Percentiles rank a stretch among this genome's conserved stretches.
These are phyloP conservation scores for Clunio marinus DNA, from an alignment of 2,888 invertebrate genomes.

Conservation along the genomic window DNA sequence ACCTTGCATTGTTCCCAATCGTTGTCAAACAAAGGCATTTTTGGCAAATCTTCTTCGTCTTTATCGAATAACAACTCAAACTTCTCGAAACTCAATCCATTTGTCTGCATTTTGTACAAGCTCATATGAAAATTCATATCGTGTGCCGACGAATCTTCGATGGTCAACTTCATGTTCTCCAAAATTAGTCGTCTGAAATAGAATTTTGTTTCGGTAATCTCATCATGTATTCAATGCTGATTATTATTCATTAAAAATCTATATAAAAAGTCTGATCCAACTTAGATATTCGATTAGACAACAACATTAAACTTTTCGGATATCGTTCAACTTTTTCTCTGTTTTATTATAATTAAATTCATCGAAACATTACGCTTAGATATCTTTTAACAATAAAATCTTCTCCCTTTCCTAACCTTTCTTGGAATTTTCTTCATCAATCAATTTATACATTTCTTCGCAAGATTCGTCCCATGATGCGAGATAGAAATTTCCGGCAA, in stretches of 20 bases:
- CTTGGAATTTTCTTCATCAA: not conserved
- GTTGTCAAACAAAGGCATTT: conserved; percentile 31
- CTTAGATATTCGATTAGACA: no score
- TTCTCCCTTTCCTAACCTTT: no score
- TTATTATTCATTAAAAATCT: no score
- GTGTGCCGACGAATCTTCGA: conserved; percentile 16
- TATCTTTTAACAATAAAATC: no score
- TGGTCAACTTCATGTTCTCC: conserved; percentile 15
- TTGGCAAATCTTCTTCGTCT: not conserved
- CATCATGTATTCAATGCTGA: no score
- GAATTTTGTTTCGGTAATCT: not conserved
- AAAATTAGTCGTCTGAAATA: conserved; percentile 21
- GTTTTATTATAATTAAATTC: no score
- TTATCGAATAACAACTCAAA: conserved; percentile 38
- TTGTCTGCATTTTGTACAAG: conserved; percentile 40
- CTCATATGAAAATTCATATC: conserved; percentile 39
- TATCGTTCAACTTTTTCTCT: no score
- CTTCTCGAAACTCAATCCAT: conserved; percentile 39
- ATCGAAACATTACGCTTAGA: no score
- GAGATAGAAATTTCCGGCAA: conserved; percentile 14
- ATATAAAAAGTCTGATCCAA: no score
- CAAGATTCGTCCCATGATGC: conserved; percentile 4
- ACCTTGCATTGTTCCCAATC: conserved; percentile 40
- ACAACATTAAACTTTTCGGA: no score
- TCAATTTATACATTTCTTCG: not conserved